Evolutionary conservation across 2,888 invertebrate genomes (phyloP), one percentile per base, ranked within the genome.

Genomic region (Sceliomorpha sp.): DNA sequence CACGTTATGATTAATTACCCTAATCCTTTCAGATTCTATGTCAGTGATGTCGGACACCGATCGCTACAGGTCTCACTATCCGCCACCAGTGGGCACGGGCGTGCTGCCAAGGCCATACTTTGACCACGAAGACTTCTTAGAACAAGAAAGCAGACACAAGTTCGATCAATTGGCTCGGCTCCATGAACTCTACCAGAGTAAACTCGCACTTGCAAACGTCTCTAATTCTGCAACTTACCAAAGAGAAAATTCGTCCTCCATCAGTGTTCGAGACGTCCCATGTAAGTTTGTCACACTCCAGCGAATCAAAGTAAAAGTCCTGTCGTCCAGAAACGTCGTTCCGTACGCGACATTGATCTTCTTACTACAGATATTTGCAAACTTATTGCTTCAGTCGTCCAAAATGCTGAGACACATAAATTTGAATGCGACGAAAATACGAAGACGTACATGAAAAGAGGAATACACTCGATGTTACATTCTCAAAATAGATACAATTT

Each of bases 141-240:
- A 84, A 48, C 87, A 87, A 72, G 87, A 87, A 72, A 88, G 83
- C 64, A 87, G 89, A 78, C 89, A 89, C 82, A 92, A 94, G 89
- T 93, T 96, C 80, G 95, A 96, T 84, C 94, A 96, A 87, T 89
- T 96, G 80, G 93, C 95, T 70, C 92, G 93, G 71, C 90, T 96
- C 74, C 94, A 95, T 78, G 95, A 96, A 88, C 90, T 95, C 39
- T 96, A 95, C 84, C 93, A 94, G 75, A 94, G 94, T 72, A 92
- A 94, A 82, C 90, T 95, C 77, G 93, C 94, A 55, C 91, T 94
- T 88, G 94, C 95, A 14, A 93, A 92, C 81, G 92, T 93, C 37
- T 91, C 92, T 39, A 90, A 91, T 81, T 91, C 92, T 9, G 91
- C 91, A 63, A 91, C 92, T 62, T 92, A 91, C 79, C 90, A 91